phyloP scores from a whole-genome alignment of 2,888 invertebrate genomes.

The Drosophila histrio region DNA sequence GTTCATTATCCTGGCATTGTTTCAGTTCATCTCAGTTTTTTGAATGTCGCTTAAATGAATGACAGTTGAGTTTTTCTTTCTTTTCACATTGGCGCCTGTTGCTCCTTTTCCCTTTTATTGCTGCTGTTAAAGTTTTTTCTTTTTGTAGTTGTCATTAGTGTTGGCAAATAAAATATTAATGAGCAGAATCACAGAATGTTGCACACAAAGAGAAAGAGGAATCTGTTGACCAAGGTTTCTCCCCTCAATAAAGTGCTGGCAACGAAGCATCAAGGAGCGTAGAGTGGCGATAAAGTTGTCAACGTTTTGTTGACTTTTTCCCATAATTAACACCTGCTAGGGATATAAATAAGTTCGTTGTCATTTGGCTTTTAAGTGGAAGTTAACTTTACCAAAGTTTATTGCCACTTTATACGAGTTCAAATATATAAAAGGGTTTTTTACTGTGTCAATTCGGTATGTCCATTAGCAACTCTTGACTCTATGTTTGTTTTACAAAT shows the following conservation, averaged over 20 bases:
- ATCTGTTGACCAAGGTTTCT: not conserved
- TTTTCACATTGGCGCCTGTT: slow-evolving; percentile 26
- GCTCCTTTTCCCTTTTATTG: slow-evolving; percentile 12
- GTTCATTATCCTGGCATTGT: slow-evolving; percentile 59
- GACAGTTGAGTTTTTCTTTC: not conserved
- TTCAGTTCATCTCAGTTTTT: slow-evolving; percentile 1
- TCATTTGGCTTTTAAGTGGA: slow-evolving; percentile 5
- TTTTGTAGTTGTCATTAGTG: slow-evolving; percentile 29
- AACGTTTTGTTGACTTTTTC: slow-evolving; percentile 23
- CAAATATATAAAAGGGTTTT: not conserved
- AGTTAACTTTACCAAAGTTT: slow-evolving; percentile 2
- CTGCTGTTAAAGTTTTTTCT: not conserved
- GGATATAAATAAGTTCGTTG: slow-evolving; percentile 14
- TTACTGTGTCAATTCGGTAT: not conserved
- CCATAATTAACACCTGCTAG: slow-evolving; percentile 22
- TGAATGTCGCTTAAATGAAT: not conserved
- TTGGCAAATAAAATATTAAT: slow-evolving; percentile 60
- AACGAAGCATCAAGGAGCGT: slow-evolving; percentile 14
- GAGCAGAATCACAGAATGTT: slow-evolving; percentile 33
- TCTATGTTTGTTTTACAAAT: no score
- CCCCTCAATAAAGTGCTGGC: not conserved
- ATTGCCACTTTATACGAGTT: not conserved
- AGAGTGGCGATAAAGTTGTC: slow-evolving; percentile 21
- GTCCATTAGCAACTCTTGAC: not conserved
- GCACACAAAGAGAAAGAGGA: not conserved